Evolutionary conservation across 2,888 invertebrate genomes (phyloP), one percentile per base, ranked within the genome.

Genomic region (Acleris holmiana): DNA sequence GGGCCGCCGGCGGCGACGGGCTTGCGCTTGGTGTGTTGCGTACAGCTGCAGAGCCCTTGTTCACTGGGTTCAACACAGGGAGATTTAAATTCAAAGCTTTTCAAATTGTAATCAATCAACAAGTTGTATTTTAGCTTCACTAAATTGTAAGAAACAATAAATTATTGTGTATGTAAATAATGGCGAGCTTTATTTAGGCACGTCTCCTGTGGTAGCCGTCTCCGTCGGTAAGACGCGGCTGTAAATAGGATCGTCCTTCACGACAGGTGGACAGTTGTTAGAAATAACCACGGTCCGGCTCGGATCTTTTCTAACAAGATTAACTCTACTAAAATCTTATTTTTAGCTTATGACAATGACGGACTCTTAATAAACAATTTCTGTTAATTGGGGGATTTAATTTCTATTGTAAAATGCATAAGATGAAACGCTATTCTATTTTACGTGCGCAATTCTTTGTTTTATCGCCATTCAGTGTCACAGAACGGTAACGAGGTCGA

Each of bases 81-180:
- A 85, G 83, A 85, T 81, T 84, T 80, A 84, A 84, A 86, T 85
- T 85, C 81, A 88, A 87, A 88, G 90, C 90, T 90, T 91, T 88
- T 89, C 78, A 80, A 83, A 89, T 89, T 92, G 90, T 91, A 91
- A 90, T 89, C 90, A 86, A 88, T 84, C 85, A 85, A 89, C 85
- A 89, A 88, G 86, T 86, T 91, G 90, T 91, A 90, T 88, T 89
- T 88, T 92, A 91, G 91, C 91, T 91, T 92, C 91, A 88, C 86
- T 92, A 91, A 91, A 91, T 91, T 91, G 89, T 92, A 92, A 92
- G 91, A 86, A 91, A 91, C 91, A 92, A 92, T 92, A 92, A 92
- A 92, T 92, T 92, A 92, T 92, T 92, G 92, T 91, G 91, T 91
- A 91, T 92, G 92, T 92, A 92, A 90, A 92, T 92, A 91, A 88